A percentile compares a stretch with the other conserved stretches of the same genome.
Conservation (phyloP, 2,888 invertebrate species). For the Branchellion lobata region DNA sequence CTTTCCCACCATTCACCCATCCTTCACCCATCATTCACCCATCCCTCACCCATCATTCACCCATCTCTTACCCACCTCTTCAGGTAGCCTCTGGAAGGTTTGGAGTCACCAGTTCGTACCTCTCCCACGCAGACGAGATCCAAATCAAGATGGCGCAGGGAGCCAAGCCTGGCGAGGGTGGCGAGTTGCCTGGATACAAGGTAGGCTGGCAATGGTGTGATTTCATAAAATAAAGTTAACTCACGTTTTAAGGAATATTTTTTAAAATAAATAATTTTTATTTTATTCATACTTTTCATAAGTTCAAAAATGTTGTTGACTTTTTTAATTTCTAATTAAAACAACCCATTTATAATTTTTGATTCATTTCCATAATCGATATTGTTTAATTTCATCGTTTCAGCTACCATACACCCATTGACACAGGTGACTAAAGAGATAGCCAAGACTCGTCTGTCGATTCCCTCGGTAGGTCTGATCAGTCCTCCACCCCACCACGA, state of each 20-base stretch:
- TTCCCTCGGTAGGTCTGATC: conserved; percentile 93
- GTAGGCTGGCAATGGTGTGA: conserved; percentile 60
- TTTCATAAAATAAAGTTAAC: background rate
- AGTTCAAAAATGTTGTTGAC: background rate
- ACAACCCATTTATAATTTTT: background rate
- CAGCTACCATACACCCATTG: background rate
- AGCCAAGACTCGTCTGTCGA: conserved; percentile 89
- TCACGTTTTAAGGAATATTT: background rate
- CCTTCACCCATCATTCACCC: no score
- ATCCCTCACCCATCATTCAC: no score
- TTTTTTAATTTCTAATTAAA: background rate
- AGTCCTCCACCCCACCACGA: conserved; percentile 99
- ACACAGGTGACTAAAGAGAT: conserved; percentile 86
- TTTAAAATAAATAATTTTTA: background rate
- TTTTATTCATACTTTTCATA: conserved; percentile 8
- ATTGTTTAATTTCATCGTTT: background rate
- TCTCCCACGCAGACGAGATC: conserved; percentile 94
- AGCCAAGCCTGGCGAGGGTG: conserved; percentile 98
- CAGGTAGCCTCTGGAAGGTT: conserved; percentile 93
- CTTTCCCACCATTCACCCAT: no score
- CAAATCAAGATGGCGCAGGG: conserved; percentile 99
- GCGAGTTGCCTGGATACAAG: conserved; percentile 86
- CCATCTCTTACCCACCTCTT: no score
- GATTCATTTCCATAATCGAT: no score
- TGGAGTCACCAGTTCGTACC: conserved; percentile 93